Conservation (phyloP, 2,113 vertebrate species). For the Falco punctatus region DNA sequence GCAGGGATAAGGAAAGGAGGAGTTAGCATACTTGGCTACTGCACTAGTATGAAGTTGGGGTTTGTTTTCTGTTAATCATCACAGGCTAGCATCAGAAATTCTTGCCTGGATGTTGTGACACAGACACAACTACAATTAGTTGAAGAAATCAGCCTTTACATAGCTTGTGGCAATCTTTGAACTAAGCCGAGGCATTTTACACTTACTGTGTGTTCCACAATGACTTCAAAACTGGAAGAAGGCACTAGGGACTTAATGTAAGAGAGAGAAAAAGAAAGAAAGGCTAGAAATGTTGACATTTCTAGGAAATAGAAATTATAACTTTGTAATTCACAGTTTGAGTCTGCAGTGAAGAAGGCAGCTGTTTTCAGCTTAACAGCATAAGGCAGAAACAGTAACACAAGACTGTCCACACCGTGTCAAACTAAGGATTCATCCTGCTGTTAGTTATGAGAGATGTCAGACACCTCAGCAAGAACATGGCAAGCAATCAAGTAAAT, state of each 20-base stretch:
- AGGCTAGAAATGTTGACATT: neutral
- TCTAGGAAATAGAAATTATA: neutral
- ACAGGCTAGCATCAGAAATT: neutral
- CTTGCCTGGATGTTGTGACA: neutral
- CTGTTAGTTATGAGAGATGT: neutral
- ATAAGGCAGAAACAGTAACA: neutral
- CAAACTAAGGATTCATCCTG: neutral
- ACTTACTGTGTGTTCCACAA: neutral
- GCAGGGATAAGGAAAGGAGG: neutral
- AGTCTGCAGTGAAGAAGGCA: neutral
- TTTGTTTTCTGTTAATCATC: neutral
- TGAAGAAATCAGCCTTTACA: neutral
- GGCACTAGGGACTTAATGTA: neutral
- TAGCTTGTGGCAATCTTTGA: neutral
- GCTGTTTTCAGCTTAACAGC: neutral
- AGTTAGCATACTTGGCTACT: neutral
- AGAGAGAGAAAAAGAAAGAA: neutral
- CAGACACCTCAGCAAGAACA: neutral
- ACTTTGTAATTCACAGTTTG: neutral
- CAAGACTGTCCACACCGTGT: neutral
- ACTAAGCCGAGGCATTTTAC: neutral
- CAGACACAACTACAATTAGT: neutral
- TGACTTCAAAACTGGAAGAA: neutral
- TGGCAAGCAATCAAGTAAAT: neutral
- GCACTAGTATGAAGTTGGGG: neutral